A percentile compares a stretch with the other conserved stretches of the same genome.
phyloP scores from a whole-genome alignment of 1,140 invertebrate genomes.

The Drosophila sp. region DNA sequence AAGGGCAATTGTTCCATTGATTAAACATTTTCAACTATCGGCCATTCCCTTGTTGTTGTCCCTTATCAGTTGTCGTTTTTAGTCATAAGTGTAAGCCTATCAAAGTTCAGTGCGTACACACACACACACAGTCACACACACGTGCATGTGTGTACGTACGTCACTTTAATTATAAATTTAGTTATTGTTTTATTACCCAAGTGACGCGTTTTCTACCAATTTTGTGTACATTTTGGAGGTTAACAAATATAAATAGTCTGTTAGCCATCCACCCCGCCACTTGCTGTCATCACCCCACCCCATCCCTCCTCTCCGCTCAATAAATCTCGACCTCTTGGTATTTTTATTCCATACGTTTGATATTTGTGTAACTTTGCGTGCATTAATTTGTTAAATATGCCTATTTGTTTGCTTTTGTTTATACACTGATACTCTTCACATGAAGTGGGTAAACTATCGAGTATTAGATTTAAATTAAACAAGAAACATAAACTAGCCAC shows the following conservation, averaged over 20 bases:
- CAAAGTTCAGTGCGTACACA: constrained; percentile 4
- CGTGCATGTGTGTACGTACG: constrained; percentile 21
- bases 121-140: background rate
- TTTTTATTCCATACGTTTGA: constrained; percentile 19
- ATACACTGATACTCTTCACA: constrained; percentile 43
- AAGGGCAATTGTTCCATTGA: constrained; percentile 57
- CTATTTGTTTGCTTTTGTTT: constrained; percentile 26
- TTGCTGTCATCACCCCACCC: background rate
- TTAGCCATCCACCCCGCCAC: constrained; percentile 22
- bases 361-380: constrained; percentile 72
- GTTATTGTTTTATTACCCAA: constrained; percentile 46
- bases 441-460: background rate
- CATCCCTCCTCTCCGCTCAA: constrained; percentile 10
- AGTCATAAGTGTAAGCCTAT: constrained; percentile 13
- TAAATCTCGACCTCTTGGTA: constrained; percentile 16
- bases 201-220: constrained; percentile 51
- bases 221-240: constrained; percentile 66
- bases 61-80: constrained; percentile 11
- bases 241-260: constrained; percentile 41
- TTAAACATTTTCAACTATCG: constrained; percentile 40
- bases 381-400: constrained; percentile 53
- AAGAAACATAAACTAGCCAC: background rate
- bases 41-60: constrained; percentile 27
- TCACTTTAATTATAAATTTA: constrained; percentile 57
- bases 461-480: background rate